Percentiles rank a stretch among this genome's conserved stretches.
Evolutionary conservation across 1,140 invertebrate species (phyloP).

Genomic region (Drepana arcuata): DNA sequence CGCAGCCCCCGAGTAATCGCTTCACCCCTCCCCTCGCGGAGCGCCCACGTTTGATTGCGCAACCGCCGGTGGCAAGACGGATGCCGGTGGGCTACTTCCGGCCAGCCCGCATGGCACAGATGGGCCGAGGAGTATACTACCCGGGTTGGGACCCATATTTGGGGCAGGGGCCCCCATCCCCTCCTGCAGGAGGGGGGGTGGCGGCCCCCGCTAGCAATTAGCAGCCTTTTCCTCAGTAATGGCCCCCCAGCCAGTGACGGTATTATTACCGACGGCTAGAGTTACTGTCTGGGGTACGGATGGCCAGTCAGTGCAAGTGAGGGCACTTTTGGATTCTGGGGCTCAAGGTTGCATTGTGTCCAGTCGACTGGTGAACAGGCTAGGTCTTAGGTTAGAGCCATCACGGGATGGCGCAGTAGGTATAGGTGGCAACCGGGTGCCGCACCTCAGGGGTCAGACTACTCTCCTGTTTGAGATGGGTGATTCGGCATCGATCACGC

Average conservation of each 20-base stretch:
- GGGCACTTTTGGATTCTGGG: background rate
- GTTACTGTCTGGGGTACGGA: background rate
- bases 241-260: background rate
- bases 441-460: background rate
- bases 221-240: too few species aligned
- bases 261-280: background rate
- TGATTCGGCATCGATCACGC: background rate
- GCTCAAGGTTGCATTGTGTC: background rate
- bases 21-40: too few species aligned
- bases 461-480: background rate
- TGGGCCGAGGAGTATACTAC: background rate
- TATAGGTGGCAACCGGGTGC: background rate
- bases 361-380: background rate
- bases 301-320: background rate
- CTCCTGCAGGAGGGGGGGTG: background rate
- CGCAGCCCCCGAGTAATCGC: too few species aligned
- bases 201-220: too few species aligned
- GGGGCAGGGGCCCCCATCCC: background rate
- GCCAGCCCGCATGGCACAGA: background rate
- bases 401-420: background rate
- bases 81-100: background rate
- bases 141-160: background rate
- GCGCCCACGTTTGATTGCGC: too few species aligned
- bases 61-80: too few species aligned
- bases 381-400: background rate